phyloP scores from a whole-genome alignment of 2,113 vertebrate genomes.

The Lepisosteus osseus region DNA sequence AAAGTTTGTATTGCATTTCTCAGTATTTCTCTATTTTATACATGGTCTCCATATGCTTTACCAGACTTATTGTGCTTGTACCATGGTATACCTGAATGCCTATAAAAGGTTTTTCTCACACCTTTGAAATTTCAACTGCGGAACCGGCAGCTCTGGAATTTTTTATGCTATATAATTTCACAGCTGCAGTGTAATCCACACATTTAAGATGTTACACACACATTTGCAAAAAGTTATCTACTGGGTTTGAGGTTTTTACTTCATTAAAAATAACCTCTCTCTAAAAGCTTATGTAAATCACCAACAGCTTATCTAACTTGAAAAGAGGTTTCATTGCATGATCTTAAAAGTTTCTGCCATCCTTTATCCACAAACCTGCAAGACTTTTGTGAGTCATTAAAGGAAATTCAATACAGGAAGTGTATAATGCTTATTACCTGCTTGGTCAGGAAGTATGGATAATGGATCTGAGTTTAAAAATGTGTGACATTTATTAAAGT shows the following conservation, averaged over 20 bases:
- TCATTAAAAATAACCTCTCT: not conserved
- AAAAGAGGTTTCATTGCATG: not conserved
- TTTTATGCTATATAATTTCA: no score
- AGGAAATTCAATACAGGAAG: not conserved
- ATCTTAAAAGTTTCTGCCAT: not conserved
- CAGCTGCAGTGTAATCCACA: no score
- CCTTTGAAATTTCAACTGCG: no score
- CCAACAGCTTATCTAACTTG: not conserved
- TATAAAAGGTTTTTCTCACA: no score
- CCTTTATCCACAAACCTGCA: not conserved
- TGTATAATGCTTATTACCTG: not conserved
- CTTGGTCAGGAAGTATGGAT: slow-evolving; percentile 63
- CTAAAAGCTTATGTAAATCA: not conserved
- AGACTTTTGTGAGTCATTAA: not conserved
- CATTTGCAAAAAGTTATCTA: no score
- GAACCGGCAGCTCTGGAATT: no score
- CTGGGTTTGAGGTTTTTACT: not conserved
- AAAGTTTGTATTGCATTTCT: no score
- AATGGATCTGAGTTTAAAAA: slow-evolving; percentile 79
- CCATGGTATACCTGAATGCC: no score
- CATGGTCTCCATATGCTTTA: no score
- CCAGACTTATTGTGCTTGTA: no score
- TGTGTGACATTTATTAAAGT: slow-evolving; percentile 74
- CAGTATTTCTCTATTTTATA: no score
- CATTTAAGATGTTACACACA: no score